phyloP scores from a whole-genome alignment of 2,888 invertebrate genomes.

The Mactromeris polynyma region DNA sequence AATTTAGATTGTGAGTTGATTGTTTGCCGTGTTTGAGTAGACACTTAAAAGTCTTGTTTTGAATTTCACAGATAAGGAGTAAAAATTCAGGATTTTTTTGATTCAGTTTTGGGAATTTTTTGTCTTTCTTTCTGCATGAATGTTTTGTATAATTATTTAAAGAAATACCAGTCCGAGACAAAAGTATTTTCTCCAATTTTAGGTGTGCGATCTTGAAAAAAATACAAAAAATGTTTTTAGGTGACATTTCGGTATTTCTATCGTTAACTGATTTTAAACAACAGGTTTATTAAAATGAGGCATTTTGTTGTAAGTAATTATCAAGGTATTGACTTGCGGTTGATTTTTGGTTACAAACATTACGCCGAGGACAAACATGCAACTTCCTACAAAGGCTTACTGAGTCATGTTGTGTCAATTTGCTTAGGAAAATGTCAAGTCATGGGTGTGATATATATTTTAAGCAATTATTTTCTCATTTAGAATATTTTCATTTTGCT shows the following conservation, averaged over 20 bases:
- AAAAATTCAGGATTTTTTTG: not conserved
- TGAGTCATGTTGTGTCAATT: constrained; percentile 9
- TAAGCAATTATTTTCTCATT: constrained; percentile 38
- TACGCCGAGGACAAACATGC: not conserved
- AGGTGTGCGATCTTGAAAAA: not conserved
- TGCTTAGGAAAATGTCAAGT: constrained; percentile 24
- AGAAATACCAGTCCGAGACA: not conserved
- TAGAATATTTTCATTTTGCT: constrained; percentile 15
- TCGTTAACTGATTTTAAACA: not conserved
- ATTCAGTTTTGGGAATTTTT: not conserved
- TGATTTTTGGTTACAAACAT: not conserved
- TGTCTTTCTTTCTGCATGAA: not conserved
- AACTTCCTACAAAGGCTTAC: not conserved
- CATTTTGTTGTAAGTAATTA: not conserved
- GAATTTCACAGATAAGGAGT: not conserved
- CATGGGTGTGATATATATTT: constrained; percentile 33
- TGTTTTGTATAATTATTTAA: not conserved
- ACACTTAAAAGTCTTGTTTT: not conserved
- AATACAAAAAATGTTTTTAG: not conserved
- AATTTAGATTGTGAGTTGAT: too few species aligned
- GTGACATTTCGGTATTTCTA: not conserved
- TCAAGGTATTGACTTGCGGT: not conserved
- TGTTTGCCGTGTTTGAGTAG: not conserved
- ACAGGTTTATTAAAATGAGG: not conserved
- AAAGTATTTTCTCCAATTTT: not conserved